Evolutionary conservation across 2,113 vertebrate genomes (phyloP).

Genomic region (Grantiella picta): DNA sequence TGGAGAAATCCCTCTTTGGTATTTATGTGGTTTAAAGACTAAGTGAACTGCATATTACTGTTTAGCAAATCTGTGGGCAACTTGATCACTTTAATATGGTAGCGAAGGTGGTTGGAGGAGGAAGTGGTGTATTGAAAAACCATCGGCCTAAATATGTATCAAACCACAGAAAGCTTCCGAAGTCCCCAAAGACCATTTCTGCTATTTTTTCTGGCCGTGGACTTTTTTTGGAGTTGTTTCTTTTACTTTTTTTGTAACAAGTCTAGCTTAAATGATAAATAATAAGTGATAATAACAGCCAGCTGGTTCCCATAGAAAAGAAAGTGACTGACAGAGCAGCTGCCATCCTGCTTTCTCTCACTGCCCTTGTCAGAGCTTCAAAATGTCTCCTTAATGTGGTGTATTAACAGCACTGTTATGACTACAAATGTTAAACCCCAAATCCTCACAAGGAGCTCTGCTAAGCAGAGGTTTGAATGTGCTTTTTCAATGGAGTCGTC

Average conservation of each 20-base stretch:
- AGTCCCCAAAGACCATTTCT: constrained; percentile 44
- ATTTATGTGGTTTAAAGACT: constrained; percentile 65
- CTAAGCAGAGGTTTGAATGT: background rate
- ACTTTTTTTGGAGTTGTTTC: background rate
- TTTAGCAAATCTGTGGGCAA: constrained; percentile 71
- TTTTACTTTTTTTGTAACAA: background rate
- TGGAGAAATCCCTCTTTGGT: constrained; percentile 52
- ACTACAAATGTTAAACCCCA: constrained; percentile 30
- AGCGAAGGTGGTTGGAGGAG: constrained; percentile 41
- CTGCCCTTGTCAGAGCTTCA: background rate
- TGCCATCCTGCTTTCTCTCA: constrained; percentile 27
- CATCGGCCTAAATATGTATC: constrained; percentile 41
- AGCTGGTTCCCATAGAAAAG: constrained; percentile 13
- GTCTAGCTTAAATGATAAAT: constrained; percentile 49
- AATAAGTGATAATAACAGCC: constrained; percentile 38
- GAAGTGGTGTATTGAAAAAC: constrained; percentile 58
- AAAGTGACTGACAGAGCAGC: constrained; percentile 43
- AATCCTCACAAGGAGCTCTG: background rate
- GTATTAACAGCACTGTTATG: background rate
- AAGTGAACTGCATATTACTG: constrained; percentile 56
- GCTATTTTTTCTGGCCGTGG: constrained; percentile 16
- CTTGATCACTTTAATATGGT: constrained; percentile 67
- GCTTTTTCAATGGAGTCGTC: background rate
- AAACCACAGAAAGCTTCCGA: constrained; percentile 58
- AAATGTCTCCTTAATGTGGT: constrained; percentile 3